Evolutionary conservation across 2,888 invertebrate genomes (phyloP).

Genomic region (Acleris literana): DNA sequence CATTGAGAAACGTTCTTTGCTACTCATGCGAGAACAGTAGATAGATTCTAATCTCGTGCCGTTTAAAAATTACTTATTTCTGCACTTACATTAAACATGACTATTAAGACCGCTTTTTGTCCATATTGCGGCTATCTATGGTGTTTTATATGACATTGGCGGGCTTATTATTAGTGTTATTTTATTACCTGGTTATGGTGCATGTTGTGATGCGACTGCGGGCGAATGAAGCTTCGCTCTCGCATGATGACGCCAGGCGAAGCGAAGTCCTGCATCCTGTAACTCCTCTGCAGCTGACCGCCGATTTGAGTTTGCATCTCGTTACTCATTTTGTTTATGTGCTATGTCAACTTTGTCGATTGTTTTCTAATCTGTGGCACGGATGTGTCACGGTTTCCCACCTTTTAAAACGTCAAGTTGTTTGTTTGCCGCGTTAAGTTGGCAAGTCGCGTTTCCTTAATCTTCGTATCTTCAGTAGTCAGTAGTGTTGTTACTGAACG

Average conservation of each 20-base stretch:
- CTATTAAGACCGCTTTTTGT: no score
- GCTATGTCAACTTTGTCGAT: constrained; percentile 5
- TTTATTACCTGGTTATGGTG: constrained; percentile 78
- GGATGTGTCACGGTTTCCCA: constrained; percentile 19
- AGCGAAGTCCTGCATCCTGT: constrained; percentile 82
- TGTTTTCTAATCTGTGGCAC: constrained; percentile 21
- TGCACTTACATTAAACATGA: no score
- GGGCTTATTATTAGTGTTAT: constrained; percentile 3
- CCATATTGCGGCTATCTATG: no score
- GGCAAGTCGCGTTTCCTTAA: not conserved
- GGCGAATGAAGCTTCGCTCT: constrained; percentile 88
- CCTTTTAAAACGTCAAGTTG: constrained; percentile 7
- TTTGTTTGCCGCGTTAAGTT: constrained; percentile 17
- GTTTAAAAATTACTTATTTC: no score
- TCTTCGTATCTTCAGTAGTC: no score
- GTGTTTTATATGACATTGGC: constrained; percentile 10
- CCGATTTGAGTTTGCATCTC: constrained; percentile 78
- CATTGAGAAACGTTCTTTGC: not conserved
- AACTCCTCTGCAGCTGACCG: constrained; percentile 78
- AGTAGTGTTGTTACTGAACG: not conserved
- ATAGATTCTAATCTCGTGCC: no score
- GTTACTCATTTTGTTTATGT: constrained; percentile 40
- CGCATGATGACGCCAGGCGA: constrained; percentile 84
- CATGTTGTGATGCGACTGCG: constrained; percentile 83
- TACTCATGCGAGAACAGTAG: no score